phyloP scores from a whole-genome alignment of 1,140 invertebrate genomes.

The Gerris buenoi region DNA sequence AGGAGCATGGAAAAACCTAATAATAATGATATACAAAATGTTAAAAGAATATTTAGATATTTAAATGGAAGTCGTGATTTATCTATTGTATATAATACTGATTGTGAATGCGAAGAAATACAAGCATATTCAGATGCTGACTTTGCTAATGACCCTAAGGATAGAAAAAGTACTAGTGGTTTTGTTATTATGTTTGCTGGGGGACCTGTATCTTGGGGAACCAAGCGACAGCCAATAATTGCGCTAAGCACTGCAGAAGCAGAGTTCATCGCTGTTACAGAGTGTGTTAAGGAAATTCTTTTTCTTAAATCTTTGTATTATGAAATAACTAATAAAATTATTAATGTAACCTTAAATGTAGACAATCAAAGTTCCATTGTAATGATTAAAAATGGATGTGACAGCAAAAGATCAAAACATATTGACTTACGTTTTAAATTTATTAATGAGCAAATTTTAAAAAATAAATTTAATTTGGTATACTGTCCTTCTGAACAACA shows the following conservation, averaged over 20 bases:
- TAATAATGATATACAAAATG: not conserved
- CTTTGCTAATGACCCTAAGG: constrained; percentile 3
- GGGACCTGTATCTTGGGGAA: constrained; percentile 8
- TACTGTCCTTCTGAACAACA: too few relatives aligned
- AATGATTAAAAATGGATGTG: constrained; percentile 6
- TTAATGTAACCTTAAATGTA: too few relatives aligned
- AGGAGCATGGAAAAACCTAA: too few relatives aligned
- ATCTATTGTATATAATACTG: not conserved
- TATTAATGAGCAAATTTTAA: too few relatives aligned
- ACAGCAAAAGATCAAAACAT: too few relatives aligned
- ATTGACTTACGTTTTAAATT: too few relatives aligned
- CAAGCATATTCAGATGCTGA: constrained; percentile 9
- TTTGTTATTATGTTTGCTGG: constrained; percentile 9
- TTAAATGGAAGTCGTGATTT: constrained; percentile 10
- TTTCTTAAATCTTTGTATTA: constrained; percentile 13
- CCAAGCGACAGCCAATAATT: constrained; percentile 10
- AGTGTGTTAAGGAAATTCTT: constrained; percentile 13
- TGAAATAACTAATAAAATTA: constrained; percentile 12
- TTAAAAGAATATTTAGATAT: constrained; percentile 17
- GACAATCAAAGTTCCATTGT: constrained; percentile 20
- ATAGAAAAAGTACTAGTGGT: constrained; percentile 7
- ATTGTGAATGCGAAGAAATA: not conserved
- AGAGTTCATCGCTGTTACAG: constrained; percentile 6
- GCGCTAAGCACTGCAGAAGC: constrained; percentile 10
- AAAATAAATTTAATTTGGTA: too few relatives aligned